These are phyloP conservation scores for Delphinapterus leucas DNA, from an alignment of 2,113 vertebrate genomes.

Conservation along the genomic window DNA sequence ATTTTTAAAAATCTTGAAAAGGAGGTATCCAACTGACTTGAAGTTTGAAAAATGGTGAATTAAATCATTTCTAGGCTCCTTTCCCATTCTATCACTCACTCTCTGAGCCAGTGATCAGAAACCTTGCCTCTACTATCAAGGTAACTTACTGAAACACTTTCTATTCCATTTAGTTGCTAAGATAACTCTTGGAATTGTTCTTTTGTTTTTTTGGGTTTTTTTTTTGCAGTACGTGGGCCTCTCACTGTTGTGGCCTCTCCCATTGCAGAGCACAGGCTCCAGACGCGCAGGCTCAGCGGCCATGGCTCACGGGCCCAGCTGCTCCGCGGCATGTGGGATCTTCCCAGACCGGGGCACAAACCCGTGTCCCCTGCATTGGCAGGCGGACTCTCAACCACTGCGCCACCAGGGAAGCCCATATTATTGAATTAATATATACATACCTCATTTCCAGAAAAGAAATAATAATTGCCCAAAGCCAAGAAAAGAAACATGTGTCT, in stretches of 20 bases:
- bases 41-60: background rate
- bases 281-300: too few species aligned
- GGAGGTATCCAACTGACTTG: background rate
- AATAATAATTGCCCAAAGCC: background rate
- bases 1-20: background rate
- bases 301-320: too few species aligned
- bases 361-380: too few species aligned
- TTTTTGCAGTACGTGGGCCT: too few species aligned
- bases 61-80: background rate
- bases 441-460: background rate
- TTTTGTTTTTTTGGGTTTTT: too few species aligned
- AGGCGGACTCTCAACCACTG: too few species aligned
- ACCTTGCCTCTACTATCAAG: background rate
- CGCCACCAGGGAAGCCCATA: background rate
- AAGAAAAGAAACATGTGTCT: background rate
- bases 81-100: slow-evolving; percentile 4
- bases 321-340: too few species aligned
- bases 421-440: background rate
- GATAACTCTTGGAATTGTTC: background rate
- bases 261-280: too few species aligned
- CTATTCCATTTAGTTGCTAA: background rate
- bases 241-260: too few species aligned
- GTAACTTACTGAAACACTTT: background rate
- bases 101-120: background rate
- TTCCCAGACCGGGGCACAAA: too few species aligned